Base-by-base conservation (phyloP, 2,797 vertebrate genomes). In the Myiotriccus ornatus region DNA sequence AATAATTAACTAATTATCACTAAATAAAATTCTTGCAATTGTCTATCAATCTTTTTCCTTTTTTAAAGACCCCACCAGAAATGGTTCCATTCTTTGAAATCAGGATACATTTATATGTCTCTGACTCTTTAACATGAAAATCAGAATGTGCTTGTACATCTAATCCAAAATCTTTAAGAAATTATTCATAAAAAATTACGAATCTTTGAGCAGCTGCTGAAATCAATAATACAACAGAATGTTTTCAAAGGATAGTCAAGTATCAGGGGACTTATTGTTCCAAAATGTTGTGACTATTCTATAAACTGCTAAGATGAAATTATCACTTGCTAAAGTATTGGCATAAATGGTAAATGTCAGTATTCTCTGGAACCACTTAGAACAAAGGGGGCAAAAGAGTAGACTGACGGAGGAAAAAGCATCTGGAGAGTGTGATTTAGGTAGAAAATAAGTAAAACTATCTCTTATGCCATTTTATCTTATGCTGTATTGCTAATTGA, bases 111-210 rank as follows among this genome's bases (percentile, higher is more conserved):
- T 84, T 73, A 21, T 50, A 53, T 52, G 14, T 77, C 44, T 52
- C 22, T 39, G 13, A 43, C 27, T n/a, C 34, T 60, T 70, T 68
- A 80, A 47, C 50, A 28, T 56, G 27, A 44, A 88, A 91, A 79
- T 50, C 41, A 64, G 86, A 97, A 93, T 50, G 22, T 60, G 4
- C 14, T 93, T 53, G 14, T 71, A 60, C 13, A 53, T 53, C 56
- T 85, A 17, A 53, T 25, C 3, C 44, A 34, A 94, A 83, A 92
- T 91, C 70, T 35, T 95, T 53, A 91, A 82, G 69, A 82, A 93
- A 69, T 52, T 69, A 30, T 80, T 69, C 43, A 84, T 84, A 46
- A 89, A 30, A 60, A 79, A 71, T 56, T 87, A 88, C 37, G 41
- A 71, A 32, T 80, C 23, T 96, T 44, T 56, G 39, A 90, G 65